A percentile compares a stretch with the other conserved stretches of the same genome.
phyloP scores from a whole-genome alignment of 2,797 vertebrate species.

The Chaenodraco wilsoni region DNA sequence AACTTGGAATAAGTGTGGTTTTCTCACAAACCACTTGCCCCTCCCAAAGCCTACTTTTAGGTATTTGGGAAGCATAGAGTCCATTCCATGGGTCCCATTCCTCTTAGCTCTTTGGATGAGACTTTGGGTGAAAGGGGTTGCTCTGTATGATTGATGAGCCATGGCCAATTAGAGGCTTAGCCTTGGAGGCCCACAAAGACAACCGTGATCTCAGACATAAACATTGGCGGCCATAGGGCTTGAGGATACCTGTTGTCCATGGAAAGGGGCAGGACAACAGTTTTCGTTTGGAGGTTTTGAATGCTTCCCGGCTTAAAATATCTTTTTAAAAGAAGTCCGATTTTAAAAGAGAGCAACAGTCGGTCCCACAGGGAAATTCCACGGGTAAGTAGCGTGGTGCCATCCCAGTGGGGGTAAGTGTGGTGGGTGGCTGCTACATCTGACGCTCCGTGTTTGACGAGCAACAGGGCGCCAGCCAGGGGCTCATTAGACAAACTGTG shows the following conservation, averaged over 20 bases:
- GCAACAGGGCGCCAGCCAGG: conserved; percentile 77
- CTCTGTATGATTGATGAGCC: conserved; percentile 84
- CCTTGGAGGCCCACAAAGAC: conserved; percentile 75
- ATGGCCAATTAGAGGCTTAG: conserved; percentile 86
- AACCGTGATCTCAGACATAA: conserved; percentile 78
- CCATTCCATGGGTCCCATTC: conserved; percentile 71
- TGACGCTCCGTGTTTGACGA: conserved; percentile 69
- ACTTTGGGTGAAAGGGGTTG: conserved; percentile 73
- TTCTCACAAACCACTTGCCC: conserved; percentile 74
- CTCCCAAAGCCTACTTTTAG: conserved; percentile 71
- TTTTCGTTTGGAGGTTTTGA: conserved; percentile 52
- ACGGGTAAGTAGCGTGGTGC: conserved; percentile 51
- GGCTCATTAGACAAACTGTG: conserved; percentile 84
- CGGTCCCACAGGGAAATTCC: conserved; percentile 62
- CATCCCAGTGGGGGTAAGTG: conserved; percentile 26
- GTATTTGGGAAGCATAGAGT: conserved; percentile 70
- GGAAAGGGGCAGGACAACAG: conserved; percentile 39
- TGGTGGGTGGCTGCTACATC: conserved; percentile 32
- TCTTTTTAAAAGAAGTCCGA: conserved; percentile 47
- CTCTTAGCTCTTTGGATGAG: conserved; percentile 77
- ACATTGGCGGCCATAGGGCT: conserved; percentile 68
- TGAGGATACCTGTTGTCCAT: conserved; percentile 77
- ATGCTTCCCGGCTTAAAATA: conserved; percentile 68
- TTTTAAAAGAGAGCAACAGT: conserved; percentile 49
- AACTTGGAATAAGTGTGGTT: conserved; percentile 66